Evolutionary conservation across 2,888 invertebrate genomes (phyloP), one percentile per base, ranked within the genome.

Genomic region (Pantelozetes paolii): DNA sequence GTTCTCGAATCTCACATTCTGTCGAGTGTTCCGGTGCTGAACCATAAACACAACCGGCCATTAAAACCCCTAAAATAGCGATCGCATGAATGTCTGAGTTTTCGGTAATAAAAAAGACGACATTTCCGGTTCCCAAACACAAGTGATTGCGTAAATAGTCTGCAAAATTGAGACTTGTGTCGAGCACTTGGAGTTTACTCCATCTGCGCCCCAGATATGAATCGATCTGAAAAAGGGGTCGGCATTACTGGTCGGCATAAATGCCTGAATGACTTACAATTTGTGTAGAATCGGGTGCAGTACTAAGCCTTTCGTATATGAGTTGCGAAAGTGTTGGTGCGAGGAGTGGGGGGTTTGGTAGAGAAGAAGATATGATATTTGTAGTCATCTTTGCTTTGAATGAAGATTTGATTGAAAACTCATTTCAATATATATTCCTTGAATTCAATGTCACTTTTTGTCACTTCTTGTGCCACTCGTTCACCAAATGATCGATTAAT

Each of bases 31-130:
- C 57, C 2, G 26, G 13, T 2, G 28, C 1, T 2, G 57, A 57
- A 6, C 28, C 2, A 57, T 57, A 57, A 2, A 57, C 28, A 28
- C 26, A 26, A 5, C 57, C 57, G 26, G 57, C 57, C 28, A 28
- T 28, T 28, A 57, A 30, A 9, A 30, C 26, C 1, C 57, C 57
- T 26, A 57, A 9, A 26, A 57, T 57, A 28, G 13, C 28, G 23
- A 57, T 57, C 13, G 57, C 57, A 20, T 57, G 57, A 28, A 57
- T 57, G 15, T 57, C 57, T 8, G 57, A 57, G 57, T 57, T 57
- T 9, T 57, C 11, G 26, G 57, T 57, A 28, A 57, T 28, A 26
- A 57, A 57, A 18, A 26, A 57, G n/a, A 57, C 30, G 28, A 57
- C 28, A 26, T 57, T 28, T 57, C 57, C 57, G 26, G 26, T 57